These are phyloP conservation scores for Linnaemya vulpina DNA, from an alignment of 2,888 invertebrate genomes.

Conservation along the genomic window DNA sequence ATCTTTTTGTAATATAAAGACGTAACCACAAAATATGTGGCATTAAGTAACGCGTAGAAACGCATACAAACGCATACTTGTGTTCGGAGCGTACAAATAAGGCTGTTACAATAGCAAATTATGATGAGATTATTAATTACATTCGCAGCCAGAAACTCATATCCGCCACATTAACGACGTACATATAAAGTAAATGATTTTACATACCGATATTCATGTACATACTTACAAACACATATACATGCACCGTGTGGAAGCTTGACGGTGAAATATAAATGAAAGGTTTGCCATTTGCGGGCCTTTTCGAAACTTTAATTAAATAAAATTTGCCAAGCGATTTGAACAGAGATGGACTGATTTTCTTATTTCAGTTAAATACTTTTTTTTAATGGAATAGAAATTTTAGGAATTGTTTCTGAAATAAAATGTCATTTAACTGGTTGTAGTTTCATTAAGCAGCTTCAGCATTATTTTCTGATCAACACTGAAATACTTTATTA, in stretches of 20 bases:
- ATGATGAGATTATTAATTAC: constrained; percentile 83
- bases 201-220: not conserved
- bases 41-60: constrained; percentile 48
- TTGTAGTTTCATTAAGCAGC: too few species aligned
- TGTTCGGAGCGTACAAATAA: constrained; percentile 54
- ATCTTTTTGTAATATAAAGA: constrained; percentile 54
- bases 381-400: too few species aligned
- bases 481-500: too few species aligned
- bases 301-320: too few species aligned
- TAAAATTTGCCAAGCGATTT: too few species aligned
- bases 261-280: not conserved
- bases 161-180: not conserved
- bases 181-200: constrained; percentile 5
- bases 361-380: too few species aligned
- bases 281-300: not conserved
- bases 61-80: constrained; percentile 29
- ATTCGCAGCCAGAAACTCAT: constrained; percentile 8
- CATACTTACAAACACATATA: not conserved
- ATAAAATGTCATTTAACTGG: too few species aligned
- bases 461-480: too few species aligned
- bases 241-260: not conserved
- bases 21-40: constrained; percentile 68
- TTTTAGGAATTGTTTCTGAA: too few species aligned
- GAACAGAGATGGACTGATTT: too few species aligned
- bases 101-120: constrained; percentile 76